Evolutionary conservation across 2,113 vertebrate species (phyloP).

Genomic region (cattle (Bos taurus)): DNA sequence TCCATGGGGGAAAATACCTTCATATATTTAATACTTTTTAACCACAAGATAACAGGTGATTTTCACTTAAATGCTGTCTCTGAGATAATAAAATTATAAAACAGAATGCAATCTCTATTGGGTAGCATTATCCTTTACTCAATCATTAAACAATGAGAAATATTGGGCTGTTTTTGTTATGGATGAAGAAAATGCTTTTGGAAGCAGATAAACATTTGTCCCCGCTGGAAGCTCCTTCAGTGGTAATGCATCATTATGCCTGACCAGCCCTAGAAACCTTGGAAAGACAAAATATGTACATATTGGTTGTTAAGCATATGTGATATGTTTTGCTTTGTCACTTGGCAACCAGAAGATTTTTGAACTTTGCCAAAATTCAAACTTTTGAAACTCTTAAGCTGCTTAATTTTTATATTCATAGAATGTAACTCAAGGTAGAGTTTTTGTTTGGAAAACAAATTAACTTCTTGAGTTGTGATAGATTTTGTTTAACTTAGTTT

Average conservation of each 20-base stretch:
- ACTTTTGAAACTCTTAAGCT: constrained; percentile 80
- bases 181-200: constrained; percentile 81
- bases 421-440: constrained; percentile 43
- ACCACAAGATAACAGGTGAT: not conserved
- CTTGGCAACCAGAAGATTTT: constrained; percentile 84
- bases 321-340: constrained; percentile 86
- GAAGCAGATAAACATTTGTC: constrained; percentile 88
- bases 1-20: not conserved
- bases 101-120: not conserved
- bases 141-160: constrained; percentile 76
- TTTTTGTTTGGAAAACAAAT: constrained; percentile 53
- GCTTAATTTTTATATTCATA: constrained; percentile 70
- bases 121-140: constrained; percentile 71
- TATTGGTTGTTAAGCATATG: constrained; percentile 86
- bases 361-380: constrained; percentile 80
- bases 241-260: constrained; percentile 81
- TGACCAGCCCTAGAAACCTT: constrained; percentile 86
- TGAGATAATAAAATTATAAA: not conserved
- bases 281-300: constrained; percentile 88
- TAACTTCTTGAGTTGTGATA: not conserved
- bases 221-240: constrained; percentile 79
- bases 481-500: not conserved
- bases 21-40: not conserved
- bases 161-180: constrained; percentile 79
- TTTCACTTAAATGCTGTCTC: not conserved